phyloP scores from a whole-genome alignment of 1,140 invertebrate genomes.

The Nasonia longicornis region DNA sequence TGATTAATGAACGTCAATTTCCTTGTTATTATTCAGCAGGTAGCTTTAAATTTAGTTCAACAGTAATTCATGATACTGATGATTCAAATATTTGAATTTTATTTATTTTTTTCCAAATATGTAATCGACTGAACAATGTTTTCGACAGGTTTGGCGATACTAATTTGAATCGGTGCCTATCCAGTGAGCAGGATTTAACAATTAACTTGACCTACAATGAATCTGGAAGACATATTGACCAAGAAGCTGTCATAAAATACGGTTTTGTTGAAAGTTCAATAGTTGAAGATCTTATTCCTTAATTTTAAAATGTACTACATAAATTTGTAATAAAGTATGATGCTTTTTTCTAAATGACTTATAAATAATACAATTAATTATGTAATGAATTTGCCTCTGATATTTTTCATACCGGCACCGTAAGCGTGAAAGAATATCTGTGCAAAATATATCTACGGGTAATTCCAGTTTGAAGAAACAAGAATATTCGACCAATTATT shows the following conservation, averaged over 20 bases:
- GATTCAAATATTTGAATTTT: not conserved
- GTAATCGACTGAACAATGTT: not conserved
- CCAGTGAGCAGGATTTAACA: constrained; percentile 12
- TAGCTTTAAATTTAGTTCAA: no score
- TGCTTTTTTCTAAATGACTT: no score
- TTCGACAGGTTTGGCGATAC: not conserved
- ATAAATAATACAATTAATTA: not conserved
- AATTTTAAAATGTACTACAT: not conserved
- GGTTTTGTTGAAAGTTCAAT: constrained; percentile 4
- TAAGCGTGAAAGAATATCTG: no score
- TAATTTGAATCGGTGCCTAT: constrained; percentile 12
- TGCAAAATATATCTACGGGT: not conserved
- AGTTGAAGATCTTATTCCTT: not conserved
- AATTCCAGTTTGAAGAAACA: not conserved
- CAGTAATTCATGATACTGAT: no score
- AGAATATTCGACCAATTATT: not conserved
- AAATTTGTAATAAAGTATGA: no score
- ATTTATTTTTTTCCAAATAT: not conserved
- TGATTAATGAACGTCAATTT: no score
- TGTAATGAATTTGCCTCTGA: no score
- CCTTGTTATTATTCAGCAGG: no score
- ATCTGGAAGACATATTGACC: constrained; percentile 5
- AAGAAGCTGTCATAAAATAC: constrained; percentile 22
- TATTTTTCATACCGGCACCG: not conserved
- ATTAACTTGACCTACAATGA: not conserved